phyloP scores from a whole-genome alignment of 2,888 invertebrate genomes.

The Drosophila recens region DNA sequence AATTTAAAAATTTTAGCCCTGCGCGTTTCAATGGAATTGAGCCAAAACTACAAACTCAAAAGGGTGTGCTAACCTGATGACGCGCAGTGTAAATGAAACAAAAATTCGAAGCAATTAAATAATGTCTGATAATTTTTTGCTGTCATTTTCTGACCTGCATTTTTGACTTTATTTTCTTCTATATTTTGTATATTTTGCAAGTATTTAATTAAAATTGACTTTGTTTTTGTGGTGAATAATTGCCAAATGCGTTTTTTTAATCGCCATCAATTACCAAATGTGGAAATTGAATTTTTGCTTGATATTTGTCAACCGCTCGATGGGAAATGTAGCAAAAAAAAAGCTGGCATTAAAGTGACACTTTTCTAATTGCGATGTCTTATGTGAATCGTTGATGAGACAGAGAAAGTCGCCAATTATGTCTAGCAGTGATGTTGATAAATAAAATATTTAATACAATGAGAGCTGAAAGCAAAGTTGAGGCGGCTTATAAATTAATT shows the following conservation, averaged over 20 bases:
- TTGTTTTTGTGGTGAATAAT: not conserved
- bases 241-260: not conserved
- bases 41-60: too few relatives aligned
- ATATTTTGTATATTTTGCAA: not conserved
- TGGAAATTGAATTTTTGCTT: not conserved
- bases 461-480: constrained; percentile 48
- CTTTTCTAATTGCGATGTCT: constrained; percentile 17
- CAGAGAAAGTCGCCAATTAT: constrained; percentile 28
- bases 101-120: too few relatives aligned
- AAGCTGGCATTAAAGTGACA: constrained; percentile 8
- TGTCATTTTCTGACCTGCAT: not conserved
- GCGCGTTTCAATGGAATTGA: too few relatives aligned
- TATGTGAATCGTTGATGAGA: constrained; percentile 11
- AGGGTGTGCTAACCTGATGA: too few relatives aligned
- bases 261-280: not conserved
- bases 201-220: not conserved
- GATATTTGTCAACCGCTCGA: not conserved
- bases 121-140: not conserved
- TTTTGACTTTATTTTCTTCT: not conserved
- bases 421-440: constrained; percentile 27
- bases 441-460: constrained; percentile 60
- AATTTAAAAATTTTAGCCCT: too few relatives aligned
- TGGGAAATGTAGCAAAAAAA: not conserved
- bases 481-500: constrained; percentile 60
- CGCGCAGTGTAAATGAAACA: too few relatives aligned